These are phyloP conservation scores for Mesorhabditis spiculigera DNA, from an alignment of 2,888 invertebrate species.

Conservation along the genomic window DNA sequence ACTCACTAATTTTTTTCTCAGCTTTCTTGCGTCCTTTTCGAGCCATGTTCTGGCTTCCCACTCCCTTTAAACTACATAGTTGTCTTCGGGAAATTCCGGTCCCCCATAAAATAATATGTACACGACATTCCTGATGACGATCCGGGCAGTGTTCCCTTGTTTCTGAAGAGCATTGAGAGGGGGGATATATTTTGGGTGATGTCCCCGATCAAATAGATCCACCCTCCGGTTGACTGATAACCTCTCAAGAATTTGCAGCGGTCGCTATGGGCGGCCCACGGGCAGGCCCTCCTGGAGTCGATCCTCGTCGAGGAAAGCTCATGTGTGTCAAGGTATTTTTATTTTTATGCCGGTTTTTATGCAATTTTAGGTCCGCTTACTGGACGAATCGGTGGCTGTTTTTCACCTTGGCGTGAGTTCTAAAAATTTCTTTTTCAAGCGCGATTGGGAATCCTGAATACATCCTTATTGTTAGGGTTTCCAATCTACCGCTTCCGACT, in stretches of 20 bases:
- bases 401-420: conserved; percentile 56
- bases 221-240: too few relatives aligned
- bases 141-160: too few relatives aligned
- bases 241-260: not conserved
- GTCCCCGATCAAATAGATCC: too few relatives aligned
- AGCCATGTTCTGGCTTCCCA: too few relatives aligned
- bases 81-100: too few relatives aligned
- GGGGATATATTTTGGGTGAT: too few relatives aligned
- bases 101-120: too few relatives aligned
- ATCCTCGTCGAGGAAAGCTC: conserved; percentile 56
- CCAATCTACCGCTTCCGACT: conserved; percentile 3
- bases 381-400: conserved; percentile 58
- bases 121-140: too few relatives aligned
- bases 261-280: conserved; percentile 47
- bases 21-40: too few relatives aligned
- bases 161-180: too few relatives aligned
- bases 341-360: not conserved
- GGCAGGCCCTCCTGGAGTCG: conserved; percentile 57
- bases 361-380: conserved; percentile 41
- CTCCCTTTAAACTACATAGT: too few relatives aligned
- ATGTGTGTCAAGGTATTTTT: conserved; percentile 56
- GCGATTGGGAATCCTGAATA: conserved; percentile 3
- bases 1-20: too few relatives aligned
- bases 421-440: conserved; percentile 8
- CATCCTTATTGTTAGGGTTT: not conserved